Percentiles rank a stretch among this genome's conserved stretches.
Evolutionary conservation across 2,888 invertebrate species (phyloP).

Genomic region (Octonoba sinensis): DNA sequence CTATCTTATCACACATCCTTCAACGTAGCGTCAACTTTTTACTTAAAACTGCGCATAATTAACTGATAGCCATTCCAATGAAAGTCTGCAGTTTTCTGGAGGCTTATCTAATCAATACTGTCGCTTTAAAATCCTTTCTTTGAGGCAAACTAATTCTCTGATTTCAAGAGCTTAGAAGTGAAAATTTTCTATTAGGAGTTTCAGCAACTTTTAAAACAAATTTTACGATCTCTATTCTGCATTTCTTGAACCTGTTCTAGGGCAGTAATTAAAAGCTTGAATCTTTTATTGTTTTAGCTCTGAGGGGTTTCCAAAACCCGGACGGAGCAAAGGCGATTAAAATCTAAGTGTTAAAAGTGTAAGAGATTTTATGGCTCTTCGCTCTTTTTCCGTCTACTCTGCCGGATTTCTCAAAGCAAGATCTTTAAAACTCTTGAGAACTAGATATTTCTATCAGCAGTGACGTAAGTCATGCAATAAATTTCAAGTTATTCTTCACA

Average conservation of each 20-base stretch:
- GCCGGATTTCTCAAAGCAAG: not conserved
- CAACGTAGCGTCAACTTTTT: too few relatives aligned
- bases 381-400: not conserved
- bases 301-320: conserved; percentile 17
- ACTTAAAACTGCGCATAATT: too few relatives aligned
- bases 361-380: conserved; percentile 11
- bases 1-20: too few relatives aligned
- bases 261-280: conserved; percentile 35
- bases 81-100: not conserved
- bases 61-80: too few relatives aligned
- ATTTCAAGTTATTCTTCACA: too few relatives aligned
- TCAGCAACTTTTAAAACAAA: conserved; percentile 39
- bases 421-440: not conserved
- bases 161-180: conserved; percentile 23
- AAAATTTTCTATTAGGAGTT: conserved; percentile 37
- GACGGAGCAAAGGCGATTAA: conserved; percentile 26
- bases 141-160: conserved; percentile 6
- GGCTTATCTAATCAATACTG: conserved; percentile 5
- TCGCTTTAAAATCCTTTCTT: conserved; percentile 5
- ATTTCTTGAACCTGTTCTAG: conserved; percentile 55
- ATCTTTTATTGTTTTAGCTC: conserved; percentile 52
- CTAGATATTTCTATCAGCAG: not conserved
- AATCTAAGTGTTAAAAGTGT: conserved; percentile 36
- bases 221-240: conserved; percentile 45
- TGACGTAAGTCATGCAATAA: conserved; percentile 2